These are phyloP conservation scores for Phocides pigmalion DNA, from an alignment of 1,140 invertebrate species.

Conservation along the genomic window DNA sequence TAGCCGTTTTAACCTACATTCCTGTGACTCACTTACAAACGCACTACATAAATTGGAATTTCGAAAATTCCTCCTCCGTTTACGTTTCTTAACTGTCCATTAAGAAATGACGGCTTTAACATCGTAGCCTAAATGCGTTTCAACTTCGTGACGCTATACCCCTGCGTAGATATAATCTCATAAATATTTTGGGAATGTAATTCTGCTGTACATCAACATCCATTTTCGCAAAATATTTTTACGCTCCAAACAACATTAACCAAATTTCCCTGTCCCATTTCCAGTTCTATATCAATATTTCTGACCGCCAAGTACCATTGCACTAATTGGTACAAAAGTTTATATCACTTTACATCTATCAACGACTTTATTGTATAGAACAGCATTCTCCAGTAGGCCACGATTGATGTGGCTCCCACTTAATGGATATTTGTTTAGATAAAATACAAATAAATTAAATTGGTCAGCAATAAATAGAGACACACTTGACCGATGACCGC, in stretches of 20 bases:
- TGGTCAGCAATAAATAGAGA: slow-evolving; percentile 46
- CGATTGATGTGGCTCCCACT: slow-evolving; percentile 37
- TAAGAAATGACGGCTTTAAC: slow-evolving; percentile 4
- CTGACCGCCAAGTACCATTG: neutral
- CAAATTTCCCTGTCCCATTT: slow-evolving; percentile 9
- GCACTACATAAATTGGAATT: slow-evolving; percentile 23
- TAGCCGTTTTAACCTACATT: slow-evolving; percentile 64
- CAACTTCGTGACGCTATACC: neutral
- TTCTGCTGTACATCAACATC: slow-evolving; percentile 1
- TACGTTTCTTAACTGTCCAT: slow-evolving; percentile 10
- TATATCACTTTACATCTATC: neutral
- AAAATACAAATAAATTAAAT: slow-evolving; percentile 50
- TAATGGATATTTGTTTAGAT: slow-evolving; percentile 45
- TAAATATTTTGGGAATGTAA: neutral
- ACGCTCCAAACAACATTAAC: slow-evolving; percentile 6
- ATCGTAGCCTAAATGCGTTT: slow-evolving; percentile 1
- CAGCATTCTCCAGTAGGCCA: slow-evolving; percentile 14
- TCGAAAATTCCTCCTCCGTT: slow-evolving; percentile 22
- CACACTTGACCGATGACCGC: slow-evolving; percentile 46
- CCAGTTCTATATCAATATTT: neutral
- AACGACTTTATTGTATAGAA: slow-evolving; percentile 3
- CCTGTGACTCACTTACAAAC: slow-evolving; percentile 36
- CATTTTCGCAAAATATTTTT: slow-evolving; percentile 5
- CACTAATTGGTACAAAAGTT: neutral
- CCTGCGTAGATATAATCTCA: neutral